These are phyloP conservation scores for Drosophila albomicans DNA, from an alignment of 1,140 invertebrate genomes.

Conservation along the genomic window DNA sequence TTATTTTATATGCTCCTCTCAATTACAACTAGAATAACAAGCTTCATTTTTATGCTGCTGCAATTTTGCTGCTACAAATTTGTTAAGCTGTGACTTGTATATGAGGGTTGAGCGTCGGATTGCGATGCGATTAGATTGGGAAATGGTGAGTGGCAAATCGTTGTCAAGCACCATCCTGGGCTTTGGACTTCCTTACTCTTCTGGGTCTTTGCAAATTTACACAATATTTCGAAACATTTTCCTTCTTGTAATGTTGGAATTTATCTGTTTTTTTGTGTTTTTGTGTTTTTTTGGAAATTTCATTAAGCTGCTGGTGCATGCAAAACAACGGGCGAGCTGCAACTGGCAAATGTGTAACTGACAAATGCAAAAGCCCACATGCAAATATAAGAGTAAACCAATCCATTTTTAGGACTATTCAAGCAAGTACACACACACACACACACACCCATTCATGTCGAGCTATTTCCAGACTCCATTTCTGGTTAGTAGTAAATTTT, in stretches of 20 bases:
- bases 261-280: not conserved
- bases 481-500: slow-evolving; percentile 8
- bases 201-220: slow-evolving; percentile 15
- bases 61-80: slow-evolving; percentile 1
- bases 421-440: slow-evolving; percentile 4
- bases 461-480: slow-evolving; percentile 9
- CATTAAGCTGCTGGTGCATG: slow-evolving; percentile 24
- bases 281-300: slow-evolving; percentile 17
- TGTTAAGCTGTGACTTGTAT: not conserved
- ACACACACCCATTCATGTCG: not conserved
- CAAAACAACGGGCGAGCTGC: slow-evolving; percentile 9
- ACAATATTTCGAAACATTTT: slow-evolving; percentile 14
- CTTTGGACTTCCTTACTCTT: slow-evolving; percentile 13
- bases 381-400: slow-evolving; percentile 28
- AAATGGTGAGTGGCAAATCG: too few relatives aligned
- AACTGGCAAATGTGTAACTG: slow-evolving; percentile 17
- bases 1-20: not conserved
- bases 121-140: not conserved
- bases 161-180: not conserved
- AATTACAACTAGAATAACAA: slow-evolving; percentile 9
- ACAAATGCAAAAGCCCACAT: slow-evolving; percentile 1
- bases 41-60: not conserved
- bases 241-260: not conserved
- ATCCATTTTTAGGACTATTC: slow-evolving; percentile 24
- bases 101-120: not conserved